Percentiles rank a stretch among this genome's conserved stretches.
Conservation (phyloP, 2,797 vertebrate species). For the Saguinus oedipus region DNA sequence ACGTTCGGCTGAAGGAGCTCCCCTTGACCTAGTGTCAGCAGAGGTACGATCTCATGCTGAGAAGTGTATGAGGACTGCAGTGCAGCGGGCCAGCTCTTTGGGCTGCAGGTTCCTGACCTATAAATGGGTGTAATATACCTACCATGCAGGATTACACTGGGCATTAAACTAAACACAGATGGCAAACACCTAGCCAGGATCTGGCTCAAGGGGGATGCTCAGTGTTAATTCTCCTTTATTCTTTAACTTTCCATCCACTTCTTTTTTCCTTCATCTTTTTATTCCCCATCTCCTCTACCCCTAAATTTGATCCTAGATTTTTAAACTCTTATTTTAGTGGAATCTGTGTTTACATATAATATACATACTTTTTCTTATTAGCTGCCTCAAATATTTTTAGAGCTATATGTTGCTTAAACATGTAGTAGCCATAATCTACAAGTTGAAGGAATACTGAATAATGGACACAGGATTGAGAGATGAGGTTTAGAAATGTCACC, state of each 20-base stretch:
- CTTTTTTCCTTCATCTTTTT: not conserved
- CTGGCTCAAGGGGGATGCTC: accelerated
- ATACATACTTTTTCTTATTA: not conserved
- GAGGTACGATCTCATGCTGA: too few species aligned
- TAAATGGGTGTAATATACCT: accelerated
- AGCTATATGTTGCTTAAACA: not conserved
- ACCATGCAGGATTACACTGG: accelerated
- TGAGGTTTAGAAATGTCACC: not conserved
- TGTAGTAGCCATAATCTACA: not conserved
- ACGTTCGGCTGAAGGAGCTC: too few species aligned
- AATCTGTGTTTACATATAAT: not conserved
- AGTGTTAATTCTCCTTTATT: not conserved
- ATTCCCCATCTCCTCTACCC: accelerated
- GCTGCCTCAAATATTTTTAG: not conserved
- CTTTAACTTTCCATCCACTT: not conserved
- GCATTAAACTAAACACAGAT: accelerated
- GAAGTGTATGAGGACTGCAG: accelerated
- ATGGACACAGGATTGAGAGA: not conserved
- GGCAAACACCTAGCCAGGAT: not conserved
- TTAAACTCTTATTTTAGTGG: not conserved
- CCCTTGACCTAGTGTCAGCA: not conserved
- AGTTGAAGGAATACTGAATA: not conserved
- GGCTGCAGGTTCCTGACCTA: not conserved
- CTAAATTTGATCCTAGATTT: not conserved
- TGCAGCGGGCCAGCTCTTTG: accelerated